Percentiles rank a stretch among this genome's conserved stretches.
phyloP scores from a whole-genome alignment of 2,888 invertebrate species.

The Conchocele bisecta region DNA sequence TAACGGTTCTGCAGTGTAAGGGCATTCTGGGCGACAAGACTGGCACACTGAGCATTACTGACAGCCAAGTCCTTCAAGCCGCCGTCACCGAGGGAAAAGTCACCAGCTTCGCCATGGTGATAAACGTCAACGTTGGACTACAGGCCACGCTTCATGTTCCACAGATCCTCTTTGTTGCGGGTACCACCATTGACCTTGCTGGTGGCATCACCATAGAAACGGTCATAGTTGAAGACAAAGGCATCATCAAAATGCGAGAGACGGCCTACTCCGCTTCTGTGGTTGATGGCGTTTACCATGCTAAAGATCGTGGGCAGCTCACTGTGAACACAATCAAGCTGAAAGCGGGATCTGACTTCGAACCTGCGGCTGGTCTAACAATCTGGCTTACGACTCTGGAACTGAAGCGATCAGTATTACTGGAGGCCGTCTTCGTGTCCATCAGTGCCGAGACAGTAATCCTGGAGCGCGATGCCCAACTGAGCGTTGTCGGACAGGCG shows the following conservation, averaged over 20 bases:
- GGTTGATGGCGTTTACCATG: slow-evolving; percentile 57
- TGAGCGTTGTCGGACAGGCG: slow-evolving; percentile 61
- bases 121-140: slow-evolving; percentile 64
- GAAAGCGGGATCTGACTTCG: slow-evolving; percentile 64
- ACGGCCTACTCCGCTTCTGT: slow-evolving; percentile 67
- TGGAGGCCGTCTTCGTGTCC: slow-evolving; percentile 63
- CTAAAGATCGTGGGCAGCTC: slow-evolving; percentile 63
- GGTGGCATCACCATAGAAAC: slow-evolving; percentile 70
- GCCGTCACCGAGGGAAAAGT: slow-evolving; percentile 65
- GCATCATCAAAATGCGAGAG: slow-evolving; percentile 50
- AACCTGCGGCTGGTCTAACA: slow-evolving; percentile 54
- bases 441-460: slow-evolving; percentile 60
- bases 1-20: slow-evolving; percentile 51
- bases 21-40: slow-evolving; percentile 67
- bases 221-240: slow-evolving; percentile 66
- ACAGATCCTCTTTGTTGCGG: slow-evolving; percentile 64
- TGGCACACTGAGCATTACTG: slow-evolving; percentile 62
- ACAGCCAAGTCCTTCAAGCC: slow-evolving; percentile 62
- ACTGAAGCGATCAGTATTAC: slow-evolving; percentile 67
- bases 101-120: slow-evolving; percentile 52
- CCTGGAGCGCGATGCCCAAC: slow-evolving; percentile 67
- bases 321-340: slow-evolving; percentile 57
- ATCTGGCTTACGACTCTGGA: slow-evolving; percentile 62
- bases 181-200: slow-evolving; percentile 57
- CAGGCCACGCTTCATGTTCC: slow-evolving; percentile 68